Evolutionary conservation across 2,113 vertebrate species (phyloP).

Genomic region (Corydoras maculifer): DNA sequence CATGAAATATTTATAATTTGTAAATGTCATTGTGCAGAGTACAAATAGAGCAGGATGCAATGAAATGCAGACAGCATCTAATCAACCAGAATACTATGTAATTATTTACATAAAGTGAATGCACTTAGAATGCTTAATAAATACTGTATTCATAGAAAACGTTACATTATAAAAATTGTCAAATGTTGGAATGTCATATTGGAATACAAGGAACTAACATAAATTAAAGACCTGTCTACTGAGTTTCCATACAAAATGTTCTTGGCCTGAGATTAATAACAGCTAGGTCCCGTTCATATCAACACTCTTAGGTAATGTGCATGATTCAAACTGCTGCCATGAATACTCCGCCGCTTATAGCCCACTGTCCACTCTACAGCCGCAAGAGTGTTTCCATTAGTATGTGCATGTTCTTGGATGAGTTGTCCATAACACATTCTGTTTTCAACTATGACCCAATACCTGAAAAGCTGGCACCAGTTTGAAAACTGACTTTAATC

Average conservation of each 20-base stretch:
- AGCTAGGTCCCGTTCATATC: not conserved
- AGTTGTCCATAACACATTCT: not conserved
- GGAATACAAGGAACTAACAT: not conserved
- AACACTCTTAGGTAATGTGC: not conserved
- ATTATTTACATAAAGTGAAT: too few species aligned
- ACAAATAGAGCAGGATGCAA: too few species aligned
- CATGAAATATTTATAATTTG: too few species aligned
- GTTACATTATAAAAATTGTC: too few species aligned
- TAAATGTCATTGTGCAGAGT: too few species aligned
- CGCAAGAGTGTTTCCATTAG: not conserved
- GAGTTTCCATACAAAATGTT: slow-evolving; percentile 4
- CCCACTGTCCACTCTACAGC: not conserved
- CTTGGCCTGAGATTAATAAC: not conserved
- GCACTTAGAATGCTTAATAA: too few species aligned
- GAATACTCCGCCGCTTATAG: slow-evolving; percentile 25
- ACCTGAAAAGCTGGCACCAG: not conserved
- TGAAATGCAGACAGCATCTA: too few species aligned
- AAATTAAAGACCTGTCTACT: not conserved
- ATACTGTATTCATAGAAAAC: too few species aligned
- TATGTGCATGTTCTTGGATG: slow-evolving; percentile 21
- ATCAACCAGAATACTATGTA: too few species aligned
- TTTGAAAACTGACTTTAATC: slow-evolving; percentile 5
- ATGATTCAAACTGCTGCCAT: slow-evolving; percentile 3
- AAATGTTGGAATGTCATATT: too few species aligned
- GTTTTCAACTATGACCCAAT: slow-evolving; percentile 12